Base-by-base conservation (phyloP, 2,888 invertebrate genomes). In the Microdon myrmicae region DNA sequence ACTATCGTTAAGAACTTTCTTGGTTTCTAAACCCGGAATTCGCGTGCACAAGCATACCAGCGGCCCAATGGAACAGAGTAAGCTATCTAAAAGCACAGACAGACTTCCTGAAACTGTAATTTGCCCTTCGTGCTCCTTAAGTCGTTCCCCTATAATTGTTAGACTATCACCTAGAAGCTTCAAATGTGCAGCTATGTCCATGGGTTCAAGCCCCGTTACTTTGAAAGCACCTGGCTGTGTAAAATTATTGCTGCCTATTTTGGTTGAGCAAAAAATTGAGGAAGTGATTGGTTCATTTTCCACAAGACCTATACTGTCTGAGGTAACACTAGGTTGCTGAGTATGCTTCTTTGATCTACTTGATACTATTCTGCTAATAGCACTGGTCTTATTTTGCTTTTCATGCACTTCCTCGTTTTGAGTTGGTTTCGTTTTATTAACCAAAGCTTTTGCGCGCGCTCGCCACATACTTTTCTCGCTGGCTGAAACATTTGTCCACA, bases 41-140 rank as follows among this genome's bases (percentile, higher is more conserved):
- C 92, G 90, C 69, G 90, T 89, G 0, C 93, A 90, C 53, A 96
- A 84, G 74, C 93, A 90, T 70, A 95, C 83, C 47, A 97, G 81
- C 4, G 96, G 95, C 1, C 91, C 95, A 69, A 96, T 82, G 1
- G 96, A 92, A 79, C 96, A 96, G 19, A 97, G 83, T 58, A 96
- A 81, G 2, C 96, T 95, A 81, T 97, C 96, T 67, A 97, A 81
- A 8, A 97, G 82, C 8, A 96, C 94, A 0, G 96, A 96, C 53
- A 96, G 84, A 56, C 94, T 95, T 0, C 96, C 96, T 0, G 95
- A 96, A 9, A 96, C 95, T 0, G 96, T 94, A 64, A 96, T 94
- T 79, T 95, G 93, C 7, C 96, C 96, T 87, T 94, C 93, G 72
- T 95, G 95, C 73, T 96, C 95, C 77, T 94, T 94, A 3, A 96